phyloP scores from a whole-genome alignment of 2,113 vertebrate genomes.

The Malaclemys terrapin region DNA sequence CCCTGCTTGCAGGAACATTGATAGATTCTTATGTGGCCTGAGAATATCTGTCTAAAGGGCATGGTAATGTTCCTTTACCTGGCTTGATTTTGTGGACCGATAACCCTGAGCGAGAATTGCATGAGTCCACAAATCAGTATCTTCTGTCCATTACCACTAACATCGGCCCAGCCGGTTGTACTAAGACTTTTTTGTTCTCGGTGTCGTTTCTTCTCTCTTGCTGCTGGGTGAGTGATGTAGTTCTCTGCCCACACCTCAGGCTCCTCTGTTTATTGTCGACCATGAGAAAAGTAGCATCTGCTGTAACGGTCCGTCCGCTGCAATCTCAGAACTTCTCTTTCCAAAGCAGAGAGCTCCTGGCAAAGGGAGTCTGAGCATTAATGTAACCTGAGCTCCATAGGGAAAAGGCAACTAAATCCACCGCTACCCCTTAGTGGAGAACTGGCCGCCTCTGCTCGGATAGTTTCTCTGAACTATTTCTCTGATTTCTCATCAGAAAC shows the following conservation, averaged over 20 bases:
- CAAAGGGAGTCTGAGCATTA: neutral
- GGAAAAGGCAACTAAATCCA: neutral
- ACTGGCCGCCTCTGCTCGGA: neutral
- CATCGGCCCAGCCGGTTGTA: neutral
- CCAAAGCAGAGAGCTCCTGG: neutral
- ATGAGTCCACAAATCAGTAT: neutral
- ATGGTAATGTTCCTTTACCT: neutral
- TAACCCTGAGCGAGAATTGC: neutral
- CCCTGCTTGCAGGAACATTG: neutral
- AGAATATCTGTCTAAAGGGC: neutral
- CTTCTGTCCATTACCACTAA: constrained; percentile 51
- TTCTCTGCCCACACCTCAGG: neutral
- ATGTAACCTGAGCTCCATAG: fast-evolving
- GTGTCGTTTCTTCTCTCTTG: neutral
- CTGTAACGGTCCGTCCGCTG: neutral
- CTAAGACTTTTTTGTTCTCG: neutral
- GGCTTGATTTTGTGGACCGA: neutral
- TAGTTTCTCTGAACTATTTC: neutral
- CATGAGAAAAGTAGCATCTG: neutral
- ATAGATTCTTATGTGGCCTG: neutral
- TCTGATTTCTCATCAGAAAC: neutral
- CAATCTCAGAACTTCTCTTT: neutral
- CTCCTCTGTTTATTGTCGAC: fast-evolving
- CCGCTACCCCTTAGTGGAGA: neutral
- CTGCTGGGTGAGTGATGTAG: neutral